Base-by-base conservation (phyloP, 2,888 invertebrate genomes). In the Xylocampa areola region DNA sequence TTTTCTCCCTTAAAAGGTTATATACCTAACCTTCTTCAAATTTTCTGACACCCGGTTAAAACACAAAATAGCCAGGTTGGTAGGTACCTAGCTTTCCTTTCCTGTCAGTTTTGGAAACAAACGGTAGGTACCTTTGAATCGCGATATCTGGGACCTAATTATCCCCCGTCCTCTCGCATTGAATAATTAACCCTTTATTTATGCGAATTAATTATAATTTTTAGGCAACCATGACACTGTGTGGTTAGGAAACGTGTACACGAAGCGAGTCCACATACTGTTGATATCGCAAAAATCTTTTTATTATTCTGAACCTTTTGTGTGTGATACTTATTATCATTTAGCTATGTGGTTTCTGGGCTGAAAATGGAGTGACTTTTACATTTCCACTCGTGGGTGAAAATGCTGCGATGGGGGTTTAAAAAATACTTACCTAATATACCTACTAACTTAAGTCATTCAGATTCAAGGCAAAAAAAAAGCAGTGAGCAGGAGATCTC, bases 231-330 rank as follows among this genome's bases (percentile, higher is more conserved):
- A 14, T 19, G 16, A 21, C 13, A 11, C 10, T 65, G 65, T 65
- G 13, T 64, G 48, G 23, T 65, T 65, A 65, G 65, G 60, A 60
- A 17, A 19, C 8, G 13, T 17, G 32, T 14, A 17, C 16, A 47
- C 39, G 33, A 29, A 14, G 8, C 39, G 25, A 11, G 27, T 23
- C 41, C 27, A 5, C 16, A 23, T 10, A 33, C 8, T 45, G 65
- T 54, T 25, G 54, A 65, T 65, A 49, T 36, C 27, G 48, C 65
- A 33, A 60, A 52, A 60, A 41, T 49, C 44, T 45, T 44, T 52
- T 23, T 21, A 33, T n/a, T 23, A 29, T 4, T 21, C 14, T 29
- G 4, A 36, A 23, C 53, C 53, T 60, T 64, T 60, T 65, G 25
- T 32, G 19, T 30, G 11, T 25, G 10, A 35, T 6, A 48, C 30